Percentiles rank a stretch among this genome's conserved stretches.
Evolutionary conservation across 2,888 invertebrate genomes (phyloP).

Genomic region (Calephelis perditalis): DNA sequence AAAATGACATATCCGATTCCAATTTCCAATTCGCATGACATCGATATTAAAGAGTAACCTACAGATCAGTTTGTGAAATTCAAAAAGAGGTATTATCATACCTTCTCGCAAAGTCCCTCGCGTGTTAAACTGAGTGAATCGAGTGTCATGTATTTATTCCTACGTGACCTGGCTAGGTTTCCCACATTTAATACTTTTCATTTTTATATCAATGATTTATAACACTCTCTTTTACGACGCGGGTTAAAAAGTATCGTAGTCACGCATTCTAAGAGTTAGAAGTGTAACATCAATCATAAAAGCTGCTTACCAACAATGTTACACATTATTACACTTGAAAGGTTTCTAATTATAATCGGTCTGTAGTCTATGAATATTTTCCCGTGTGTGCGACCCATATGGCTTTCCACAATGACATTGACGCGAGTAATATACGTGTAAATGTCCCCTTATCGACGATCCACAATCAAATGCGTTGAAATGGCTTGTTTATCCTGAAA

Average conservation of each 20-base stretch:
- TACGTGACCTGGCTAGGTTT: too few relatives aligned
- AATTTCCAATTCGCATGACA: too few relatives aligned
- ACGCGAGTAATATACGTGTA: constrained; percentile 12
- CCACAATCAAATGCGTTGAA: constrained; percentile 13
- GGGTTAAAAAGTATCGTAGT: too few relatives aligned
- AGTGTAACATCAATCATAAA: constrained; percentile 11
- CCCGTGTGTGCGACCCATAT: constrained; percentile 4
- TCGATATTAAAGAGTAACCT: too few relatives aligned
- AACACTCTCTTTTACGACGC: too few relatives aligned
- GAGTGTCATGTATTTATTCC: too few relatives aligned
- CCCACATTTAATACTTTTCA: too few relatives aligned
- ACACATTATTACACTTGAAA: background rate
- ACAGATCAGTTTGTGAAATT: too few relatives aligned
- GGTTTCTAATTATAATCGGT: constrained; percentile 11
- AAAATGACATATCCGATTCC: too few relatives aligned
- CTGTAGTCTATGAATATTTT: constrained; percentile 6
- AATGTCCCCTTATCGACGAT: constrained; percentile 9
- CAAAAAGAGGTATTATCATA: too few relatives aligned
- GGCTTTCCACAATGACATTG: constrained; percentile 12
- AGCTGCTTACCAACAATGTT: constrained; percentile 7
- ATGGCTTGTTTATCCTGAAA: constrained; percentile 11
- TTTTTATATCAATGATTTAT: background rate
- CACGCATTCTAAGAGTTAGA: background rate
- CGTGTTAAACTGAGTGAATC: too few relatives aligned
- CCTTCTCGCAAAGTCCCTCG: too few relatives aligned